phyloP scores from a whole-genome alignment of 2,888 invertebrate species.

The Drosophila paramelanica region DNA sequence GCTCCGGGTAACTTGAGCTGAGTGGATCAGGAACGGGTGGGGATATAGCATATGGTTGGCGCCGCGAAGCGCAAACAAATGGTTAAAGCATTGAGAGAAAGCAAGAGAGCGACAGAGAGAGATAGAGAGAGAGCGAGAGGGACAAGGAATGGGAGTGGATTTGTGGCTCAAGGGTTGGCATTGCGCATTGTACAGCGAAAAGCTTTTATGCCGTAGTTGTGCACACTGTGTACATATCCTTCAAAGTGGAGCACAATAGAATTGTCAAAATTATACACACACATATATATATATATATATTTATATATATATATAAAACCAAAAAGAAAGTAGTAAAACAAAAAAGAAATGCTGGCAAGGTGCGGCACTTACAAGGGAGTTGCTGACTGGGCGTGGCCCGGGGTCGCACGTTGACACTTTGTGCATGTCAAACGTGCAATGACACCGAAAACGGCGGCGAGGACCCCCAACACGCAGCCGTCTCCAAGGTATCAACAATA shows the following conservation, averaged over 20 bases:
- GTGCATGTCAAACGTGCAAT: slow-evolving; percentile 70
- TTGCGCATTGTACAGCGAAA: slow-evolving; percentile 42
- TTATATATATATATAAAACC: background rate
- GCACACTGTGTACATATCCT: slow-evolving; percentile 10
- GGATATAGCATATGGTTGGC: slow-evolving; percentile 7
- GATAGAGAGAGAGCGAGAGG: background rate
- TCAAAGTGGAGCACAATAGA: slow-evolving; percentile 37
- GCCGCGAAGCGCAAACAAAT: slow-evolving; percentile 12
- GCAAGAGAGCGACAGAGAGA: background rate
- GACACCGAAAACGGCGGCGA: slow-evolving; percentile 58
- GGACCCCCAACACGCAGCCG: slow-evolving; percentile 36
- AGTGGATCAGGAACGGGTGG: slow-evolving; percentile 2
- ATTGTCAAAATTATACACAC: slow-evolving; percentile 39
- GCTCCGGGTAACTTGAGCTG: slow-evolving; percentile 15
- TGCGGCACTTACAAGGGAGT: slow-evolving; percentile 6
- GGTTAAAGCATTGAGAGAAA: background rate
- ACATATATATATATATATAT: background rate
- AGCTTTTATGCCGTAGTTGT: slow-evolving; percentile 37
- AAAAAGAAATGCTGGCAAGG: background rate
- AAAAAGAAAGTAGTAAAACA: background rate
- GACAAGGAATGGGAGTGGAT: slow-evolving; percentile 10
- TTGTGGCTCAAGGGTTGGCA: slow-evolving; percentile 44
- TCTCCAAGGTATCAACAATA: slow-evolving; percentile 62
- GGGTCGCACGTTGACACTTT: slow-evolving; percentile 62
- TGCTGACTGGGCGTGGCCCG: slow-evolving; percentile 39